phyloP scores from a whole-genome alignment of 1,140 invertebrate species.

The Agrypnia vestita region DNA sequence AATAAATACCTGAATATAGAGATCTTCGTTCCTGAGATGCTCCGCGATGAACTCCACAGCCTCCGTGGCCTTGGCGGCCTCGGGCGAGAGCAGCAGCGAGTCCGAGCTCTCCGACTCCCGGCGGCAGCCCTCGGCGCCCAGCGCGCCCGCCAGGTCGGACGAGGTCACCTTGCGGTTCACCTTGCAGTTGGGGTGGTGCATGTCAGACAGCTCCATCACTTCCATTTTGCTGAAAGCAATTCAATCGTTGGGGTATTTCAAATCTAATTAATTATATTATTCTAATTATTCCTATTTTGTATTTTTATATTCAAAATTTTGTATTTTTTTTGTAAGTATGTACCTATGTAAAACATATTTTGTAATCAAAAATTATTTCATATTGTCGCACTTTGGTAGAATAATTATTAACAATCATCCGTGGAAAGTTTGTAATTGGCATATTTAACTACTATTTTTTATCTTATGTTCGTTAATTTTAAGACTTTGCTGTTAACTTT shows the following conservation, averaged over 20 bases:
- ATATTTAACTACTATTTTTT: too few relatives aligned
- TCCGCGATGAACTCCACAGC: constrained; percentile 98
- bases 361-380: too few relatives aligned
- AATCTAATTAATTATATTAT: too few relatives aligned
- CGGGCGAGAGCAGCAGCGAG: constrained; percentile 90
- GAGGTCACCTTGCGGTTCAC: constrained; percentile 90
- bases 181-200: constrained; percentile 97
- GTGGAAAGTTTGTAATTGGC: too few relatives aligned
- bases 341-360: too few relatives aligned
- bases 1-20: constrained; percentile 91
- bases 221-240: constrained; percentile 83
- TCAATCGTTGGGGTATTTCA: not conserved
- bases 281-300: too few relatives aligned
- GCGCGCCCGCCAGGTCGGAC: constrained; percentile 74
- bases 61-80: constrained; percentile 95
- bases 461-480: too few relatives aligned
- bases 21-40: constrained; percentile 96
- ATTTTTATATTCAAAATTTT: too few relatives aligned
- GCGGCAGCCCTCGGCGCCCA: constrained; percentile 76
- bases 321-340: too few relatives aligned
- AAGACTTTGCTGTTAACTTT: too few relatives aligned
- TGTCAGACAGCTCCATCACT: constrained; percentile 93
- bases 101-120: constrained; percentile 93
- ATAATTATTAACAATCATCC: too few relatives aligned
- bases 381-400: too few relatives aligned